Evolutionary conservation across 2,797 vertebrate species (phyloP), one percentile per base, ranked within the genome.

Genomic region (Chloroceryle amazona): DNA sequence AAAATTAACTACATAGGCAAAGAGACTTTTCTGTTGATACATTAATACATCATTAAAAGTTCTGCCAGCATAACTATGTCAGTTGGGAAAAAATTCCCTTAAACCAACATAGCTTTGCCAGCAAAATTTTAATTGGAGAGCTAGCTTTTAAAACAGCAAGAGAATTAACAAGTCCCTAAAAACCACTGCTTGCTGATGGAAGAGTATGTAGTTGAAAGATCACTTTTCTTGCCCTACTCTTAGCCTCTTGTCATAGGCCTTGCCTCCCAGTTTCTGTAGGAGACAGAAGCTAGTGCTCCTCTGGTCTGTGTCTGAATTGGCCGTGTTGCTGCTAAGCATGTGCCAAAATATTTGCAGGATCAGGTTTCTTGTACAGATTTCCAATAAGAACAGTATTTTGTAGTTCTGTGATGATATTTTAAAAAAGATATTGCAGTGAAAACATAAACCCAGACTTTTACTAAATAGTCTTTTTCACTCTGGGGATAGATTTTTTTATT

Each of bases 61-160:
- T 94, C 63, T 95, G 22, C 81, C 74, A 92, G 63, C 21, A 17
- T 92, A 89, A 73, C 71, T 92, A 25, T 73, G 81, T 93, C 86
- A 87, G 20, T 3, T 84, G 90, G 89, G 74, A 75, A 93, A 92
- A 86, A 90, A 67, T 10, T 93, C 81, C 44, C 78, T 71, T 91
- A 93, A 93, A 89, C 41, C 57, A 96, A 61, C 19, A 42, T 42
- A 71, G 74, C 74, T 91, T 80, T 60, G 47, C 81, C 93, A 94
- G 95, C 60, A 96, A 96, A 87, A 94, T 74, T 92, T 86, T 89
- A 92, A 95, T 92, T 95, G 89, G 63, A 82, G 44, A 63, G 9
- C 28, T 72, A 85, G 74, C n/a, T 85, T 93, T 91, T 89, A 62
- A 88, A 94, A 79, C 70, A 89, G 61, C 79, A 86, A 86, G 76